Base-by-base conservation (phyloP, 1,140 invertebrate genomes). In the Capitella teleta region DNA sequence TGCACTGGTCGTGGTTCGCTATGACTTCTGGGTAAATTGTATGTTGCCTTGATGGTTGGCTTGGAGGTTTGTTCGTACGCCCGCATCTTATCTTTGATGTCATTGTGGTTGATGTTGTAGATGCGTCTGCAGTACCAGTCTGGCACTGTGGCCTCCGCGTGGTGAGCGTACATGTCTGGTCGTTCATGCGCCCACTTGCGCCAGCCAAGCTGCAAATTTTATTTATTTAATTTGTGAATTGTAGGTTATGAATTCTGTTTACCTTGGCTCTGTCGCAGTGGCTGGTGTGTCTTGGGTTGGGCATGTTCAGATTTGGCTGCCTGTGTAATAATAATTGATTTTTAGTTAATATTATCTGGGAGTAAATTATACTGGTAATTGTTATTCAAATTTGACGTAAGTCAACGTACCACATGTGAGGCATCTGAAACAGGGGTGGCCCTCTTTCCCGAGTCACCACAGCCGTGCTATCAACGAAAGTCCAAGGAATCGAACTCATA, bases 151-250 rank as follows among this genome's bases (percentile, higher is more conserved):
- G 49, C 42, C 3, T 40, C 36, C 5, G 36, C 18, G 24, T 25
- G 26, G 16, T 28, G 43, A 10, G 51, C 47, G 47, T 53, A 47
- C 47, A 51, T 36, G 34, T 53, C 51, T 18, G 25, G 24, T 23
- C 49, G 36, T 25, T 40, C 25, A 32, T 18, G 18, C n/a, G 32
- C 45, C 51, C 51, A 53, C 34, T 53, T 53, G 23, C 21, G 24
- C 47, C 47, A 53, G 24, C 51, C 51, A 43, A 18, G 24, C 49
- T 51, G 49, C 23, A 45, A 44, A 23, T 30, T 24, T 12, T 23
- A 24, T 21, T 25, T 24, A 26, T 5, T 21, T 45, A 45, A 12
- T 21, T 1, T 45, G 1, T 45, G 16, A 10, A 24, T 24, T 24
- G 21, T 1, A 16, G 1, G 21, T 12, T 24, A 45, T 19, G 10